Conservation (phyloP, 2,797 vertebrate species). For the Ctenochaetus hawaiiensis region DNA sequence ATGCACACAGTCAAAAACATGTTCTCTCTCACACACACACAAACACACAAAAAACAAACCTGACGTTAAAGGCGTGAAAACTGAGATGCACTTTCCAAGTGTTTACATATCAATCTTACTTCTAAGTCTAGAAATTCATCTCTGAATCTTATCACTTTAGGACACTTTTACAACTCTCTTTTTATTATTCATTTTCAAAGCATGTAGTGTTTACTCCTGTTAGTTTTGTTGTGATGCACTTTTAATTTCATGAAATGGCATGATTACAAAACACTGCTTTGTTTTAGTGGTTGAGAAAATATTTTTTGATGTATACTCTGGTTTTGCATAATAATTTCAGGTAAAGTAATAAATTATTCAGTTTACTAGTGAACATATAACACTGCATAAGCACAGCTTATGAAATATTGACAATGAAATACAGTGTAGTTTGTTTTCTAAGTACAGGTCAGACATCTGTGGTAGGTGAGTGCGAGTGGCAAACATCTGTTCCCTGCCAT, state of each 20-base stretch:
- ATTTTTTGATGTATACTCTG: background rate
- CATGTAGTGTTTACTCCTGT: constrained; percentile 13
- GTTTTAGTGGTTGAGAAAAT: constrained; percentile 22
- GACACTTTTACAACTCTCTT: background rate
- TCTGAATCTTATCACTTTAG: constrained; percentile 26
- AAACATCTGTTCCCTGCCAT: constrained; percentile 21
- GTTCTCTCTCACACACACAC: constrained; percentile 12
- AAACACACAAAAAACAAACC: constrained; percentile 29
- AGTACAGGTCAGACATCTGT: constrained; percentile 11
- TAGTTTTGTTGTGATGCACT: constrained; percentile 5
- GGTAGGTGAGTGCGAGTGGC: background rate
- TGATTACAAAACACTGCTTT: constrained; percentile 4
- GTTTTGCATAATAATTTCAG: constrained; percentile 10
- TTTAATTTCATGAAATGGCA: background rate
- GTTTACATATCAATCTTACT: constrained; percentile 22
- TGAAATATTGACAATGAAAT: constrained; percentile 14
- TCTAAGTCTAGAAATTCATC: constrained; percentile 26
- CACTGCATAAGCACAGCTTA: background rate
- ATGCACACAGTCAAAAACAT: constrained; percentile 49
- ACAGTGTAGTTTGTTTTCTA: constrained; percentile 4
- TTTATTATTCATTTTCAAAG: constrained; percentile 19
- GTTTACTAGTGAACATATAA: constrained; percentile 16
- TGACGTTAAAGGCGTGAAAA: constrained; percentile 49
- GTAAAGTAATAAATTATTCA: constrained; percentile 39
- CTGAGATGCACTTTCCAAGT: constrained; percentile 29